These are phyloP conservation scores for Monomorium pharaonis DNA, from an alignment of 1,140 invertebrate species.

Conservation along the genomic window DNA sequence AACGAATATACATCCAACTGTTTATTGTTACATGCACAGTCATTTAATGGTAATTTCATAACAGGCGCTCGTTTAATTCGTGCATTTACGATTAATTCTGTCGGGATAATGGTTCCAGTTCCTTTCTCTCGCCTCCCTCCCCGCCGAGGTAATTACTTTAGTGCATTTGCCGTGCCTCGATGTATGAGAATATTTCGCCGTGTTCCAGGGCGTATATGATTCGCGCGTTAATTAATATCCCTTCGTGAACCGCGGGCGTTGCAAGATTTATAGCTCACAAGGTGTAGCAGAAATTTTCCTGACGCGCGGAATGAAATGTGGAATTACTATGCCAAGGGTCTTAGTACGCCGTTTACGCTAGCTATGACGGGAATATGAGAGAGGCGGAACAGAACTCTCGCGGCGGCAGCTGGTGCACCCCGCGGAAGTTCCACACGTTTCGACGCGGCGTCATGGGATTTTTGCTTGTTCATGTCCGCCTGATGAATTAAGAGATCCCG, in stretches of 20 bases:
- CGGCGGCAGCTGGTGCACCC: constrained; percentile 16
- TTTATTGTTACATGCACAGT: constrained; percentile 1
- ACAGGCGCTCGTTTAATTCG: constrained; percentile 32
- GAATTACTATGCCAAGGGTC: constrained; percentile 48
- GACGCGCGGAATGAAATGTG: constrained; percentile 54
- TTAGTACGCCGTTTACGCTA: constrained; percentile 34
- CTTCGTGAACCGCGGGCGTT: constrained; percentile 64
- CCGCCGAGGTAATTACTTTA: constrained; percentile 44
- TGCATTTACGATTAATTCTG: constrained; percentile 54
- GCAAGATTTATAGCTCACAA: constrained; percentile 56
- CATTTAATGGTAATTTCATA: constrained; percentile 50
- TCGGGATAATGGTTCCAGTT: background rate
- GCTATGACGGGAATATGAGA: constrained; percentile 11
- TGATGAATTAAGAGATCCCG: constrained; percentile 42
- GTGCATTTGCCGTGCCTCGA: constrained; percentile 20
- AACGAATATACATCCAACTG: background rate
- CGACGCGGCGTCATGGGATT: constrained; percentile 28
- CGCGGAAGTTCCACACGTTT: constrained; percentile 45
- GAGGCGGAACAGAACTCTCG: constrained; percentile 26
- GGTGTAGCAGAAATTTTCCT: constrained; percentile 60
- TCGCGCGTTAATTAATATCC: constrained; percentile 73
- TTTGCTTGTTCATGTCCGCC: constrained; percentile 28
- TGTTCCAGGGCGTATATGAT: constrained; percentile 45
- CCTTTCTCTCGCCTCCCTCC: background rate
- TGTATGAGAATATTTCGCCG: constrained; percentile 36